phyloP scores from a whole-genome alignment of 1,140 invertebrate genomes.

The Papilio dardanus region DNA sequence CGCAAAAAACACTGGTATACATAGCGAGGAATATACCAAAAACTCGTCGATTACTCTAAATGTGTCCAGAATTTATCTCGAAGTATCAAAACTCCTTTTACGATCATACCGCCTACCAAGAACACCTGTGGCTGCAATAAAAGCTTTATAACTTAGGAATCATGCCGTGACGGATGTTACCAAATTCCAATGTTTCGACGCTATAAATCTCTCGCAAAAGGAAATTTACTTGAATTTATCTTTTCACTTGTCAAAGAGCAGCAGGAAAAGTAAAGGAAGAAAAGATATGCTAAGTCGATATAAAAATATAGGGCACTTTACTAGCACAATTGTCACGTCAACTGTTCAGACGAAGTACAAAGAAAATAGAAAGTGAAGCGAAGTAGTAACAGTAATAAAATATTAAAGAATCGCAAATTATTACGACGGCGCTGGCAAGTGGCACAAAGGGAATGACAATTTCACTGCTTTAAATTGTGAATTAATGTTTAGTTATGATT shows the following conservation, averaged over 20 bases:
- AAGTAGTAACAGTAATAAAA: slow-evolving; percentile 29
- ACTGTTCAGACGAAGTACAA: neutral
- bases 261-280: neutral
- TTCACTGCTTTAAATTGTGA: slow-evolving; percentile 42
- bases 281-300: neutral
- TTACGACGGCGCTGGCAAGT: neutral
- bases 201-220: slow-evolving; percentile 51
- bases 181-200: slow-evolving; percentile 53
- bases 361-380: slow-evolving; percentile 24
- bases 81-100: slow-evolving; percentile 59
- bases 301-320: neutral
- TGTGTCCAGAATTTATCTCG: neutral
- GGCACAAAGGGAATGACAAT: slow-evolving; percentile 33
- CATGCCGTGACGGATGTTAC: slow-evolving; percentile 53
- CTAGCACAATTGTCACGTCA: neutral
- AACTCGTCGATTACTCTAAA: neutral
- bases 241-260: slow-evolving; percentile 22
- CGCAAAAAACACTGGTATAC: neutral
- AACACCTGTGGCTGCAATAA: slow-evolving; percentile 72
- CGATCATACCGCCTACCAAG: slow-evolving; percentile 55
- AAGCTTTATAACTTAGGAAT: slow-evolving; percentile 66
- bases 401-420: slow-evolving; percentile 36
- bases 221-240: slow-evolving; percentile 32
- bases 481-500: slow-evolving; percentile 63
- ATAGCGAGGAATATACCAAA: neutral